phyloP scores from a whole-genome alignment of 2,113 vertebrate species.

The Atractosteus spatula region DNA sequence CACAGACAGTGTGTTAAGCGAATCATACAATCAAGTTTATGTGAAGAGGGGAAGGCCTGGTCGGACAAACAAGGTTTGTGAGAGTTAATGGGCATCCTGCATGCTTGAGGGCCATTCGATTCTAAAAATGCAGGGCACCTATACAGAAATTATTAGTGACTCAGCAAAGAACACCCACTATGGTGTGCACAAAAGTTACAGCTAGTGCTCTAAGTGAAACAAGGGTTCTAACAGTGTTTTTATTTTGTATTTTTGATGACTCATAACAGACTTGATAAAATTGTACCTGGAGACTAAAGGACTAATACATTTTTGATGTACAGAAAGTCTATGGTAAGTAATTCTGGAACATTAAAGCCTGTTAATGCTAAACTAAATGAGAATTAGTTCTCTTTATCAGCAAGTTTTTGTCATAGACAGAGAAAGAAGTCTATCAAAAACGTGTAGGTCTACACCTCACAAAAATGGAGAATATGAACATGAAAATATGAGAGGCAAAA shows the following conservation, averaged over 20 bases:
- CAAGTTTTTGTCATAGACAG: background rate
- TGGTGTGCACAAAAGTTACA: background rate
- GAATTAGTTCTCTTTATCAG: background rate
- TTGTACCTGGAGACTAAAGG: background rate
- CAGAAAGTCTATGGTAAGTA: no score
- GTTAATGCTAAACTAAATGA: background rate
- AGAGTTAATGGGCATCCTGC: no score
- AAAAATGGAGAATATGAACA: background rate
- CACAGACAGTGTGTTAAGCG: no score
- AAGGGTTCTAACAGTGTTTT: background rate
- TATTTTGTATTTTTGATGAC: background rate
- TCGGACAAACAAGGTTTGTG: no score
- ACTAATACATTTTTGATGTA: background rate
- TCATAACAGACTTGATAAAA: background rate
- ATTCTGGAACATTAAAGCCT: background rate
- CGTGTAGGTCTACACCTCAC: background rate
- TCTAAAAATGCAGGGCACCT: no score
- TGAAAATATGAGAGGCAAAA: no score
- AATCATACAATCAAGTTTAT: no score
- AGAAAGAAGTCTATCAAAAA: background rate
- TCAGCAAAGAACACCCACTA: no score
- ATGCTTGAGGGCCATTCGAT: no score
- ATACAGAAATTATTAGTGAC: no score
- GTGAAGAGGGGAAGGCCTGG: no score
- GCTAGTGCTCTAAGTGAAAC: background rate